phyloP scores from a whole-genome alignment of 2,888 invertebrate genomes.

The Micropterix aruncella region DNA sequence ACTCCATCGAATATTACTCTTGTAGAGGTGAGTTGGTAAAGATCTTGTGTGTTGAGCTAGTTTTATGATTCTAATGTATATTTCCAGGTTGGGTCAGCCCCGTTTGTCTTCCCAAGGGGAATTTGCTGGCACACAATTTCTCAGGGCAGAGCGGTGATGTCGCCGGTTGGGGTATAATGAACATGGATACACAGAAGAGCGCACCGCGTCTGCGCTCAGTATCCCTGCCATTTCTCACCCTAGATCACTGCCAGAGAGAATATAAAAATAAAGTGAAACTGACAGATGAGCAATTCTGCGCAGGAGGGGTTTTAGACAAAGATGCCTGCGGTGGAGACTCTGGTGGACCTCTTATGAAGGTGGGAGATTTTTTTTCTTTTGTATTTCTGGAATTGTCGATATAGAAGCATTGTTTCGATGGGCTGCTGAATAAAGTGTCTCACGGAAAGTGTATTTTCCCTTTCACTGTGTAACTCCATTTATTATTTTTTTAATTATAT shows the following conservation, averaged over 20 bases:
- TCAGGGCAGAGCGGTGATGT: constrained; percentile 31
- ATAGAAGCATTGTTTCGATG: too few relatives aligned
- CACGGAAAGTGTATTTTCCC: too few relatives aligned
- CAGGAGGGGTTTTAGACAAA: constrained; percentile 37
- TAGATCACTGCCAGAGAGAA: constrained; percentile 8
- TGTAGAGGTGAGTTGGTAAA: not conserved
- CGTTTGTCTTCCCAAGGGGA: constrained; percentile 38
- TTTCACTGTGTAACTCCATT: too few relatives aligned
- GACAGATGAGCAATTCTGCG: constrained; percentile 31
- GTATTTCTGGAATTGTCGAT: too few relatives aligned
- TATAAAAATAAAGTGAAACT: constrained; percentile 18
- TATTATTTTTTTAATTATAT: too few relatives aligned
- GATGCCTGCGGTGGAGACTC: constrained; percentile 50
- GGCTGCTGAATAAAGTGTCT: too few relatives aligned
- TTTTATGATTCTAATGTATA: not conserved
- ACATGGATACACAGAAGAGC: constrained; percentile 29
- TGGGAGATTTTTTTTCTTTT: too few relatives aligned
- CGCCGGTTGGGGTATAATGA: constrained; percentile 39
- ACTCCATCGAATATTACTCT: too few relatives aligned
- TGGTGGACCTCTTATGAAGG: constrained; percentile 44
- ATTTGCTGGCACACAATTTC: constrained; percentile 20
- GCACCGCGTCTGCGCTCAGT: constrained; percentile 33
- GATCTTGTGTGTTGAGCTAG: not conserved
- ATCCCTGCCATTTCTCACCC: constrained; percentile 19
- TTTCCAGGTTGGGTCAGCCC: constrained; percentile 37